Evolutionary conservation across 2,888 invertebrate species (phyloP), one percentile per base, ranked within the genome.

Genomic region (Pyralis farinalis): DNA sequence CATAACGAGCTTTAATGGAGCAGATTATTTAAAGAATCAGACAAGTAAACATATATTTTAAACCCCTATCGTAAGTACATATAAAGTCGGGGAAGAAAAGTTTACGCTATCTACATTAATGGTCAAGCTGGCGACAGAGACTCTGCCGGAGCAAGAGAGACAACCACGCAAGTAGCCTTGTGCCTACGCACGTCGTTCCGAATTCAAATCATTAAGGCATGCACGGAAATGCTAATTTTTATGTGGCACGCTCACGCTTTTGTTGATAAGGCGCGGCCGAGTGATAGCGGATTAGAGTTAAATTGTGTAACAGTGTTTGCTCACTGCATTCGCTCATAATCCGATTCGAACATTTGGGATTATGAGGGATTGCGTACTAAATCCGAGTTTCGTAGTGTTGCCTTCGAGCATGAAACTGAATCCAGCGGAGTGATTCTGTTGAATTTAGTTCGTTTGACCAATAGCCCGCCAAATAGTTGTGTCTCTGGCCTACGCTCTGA

Each of bases 151-250:
- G 10, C 12, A 10, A 11, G 12, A 30, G 11, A 12, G 34, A 27
- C 20, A 43, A 29, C 38, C 34, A 39, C 43, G 38, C 33, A 44
- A 35, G 25, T 39, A 47, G 50, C 47, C 51, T 53, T 48, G 53
- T 50, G 51, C 55, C 57, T 45, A 58, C 58, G 42, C 51, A 34
- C 43, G 25, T 25, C 55, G 49, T 48, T 48, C 61, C 50, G 54
- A 55, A 60, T 61, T 49, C 43, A 57, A 63, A 63, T 59, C 58
- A 51, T 48, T 16, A 16, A 16, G 16, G 16, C 63, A 58, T 57
- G 66, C 52, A 53, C 65, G 69, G 67, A 72, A 69, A 72, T 70
- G 66, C 56, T 60, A 67, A 69, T 71, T 63, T 65, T 60, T 63
- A 47, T 55, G 54, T 51, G 51, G 58, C 64, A 51, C 55, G 60